These are phyloP conservation scores for Hylaeus anthracinus DNA, from an alignment of 1,140 invertebrate genomes.

Conservation along the genomic window DNA sequence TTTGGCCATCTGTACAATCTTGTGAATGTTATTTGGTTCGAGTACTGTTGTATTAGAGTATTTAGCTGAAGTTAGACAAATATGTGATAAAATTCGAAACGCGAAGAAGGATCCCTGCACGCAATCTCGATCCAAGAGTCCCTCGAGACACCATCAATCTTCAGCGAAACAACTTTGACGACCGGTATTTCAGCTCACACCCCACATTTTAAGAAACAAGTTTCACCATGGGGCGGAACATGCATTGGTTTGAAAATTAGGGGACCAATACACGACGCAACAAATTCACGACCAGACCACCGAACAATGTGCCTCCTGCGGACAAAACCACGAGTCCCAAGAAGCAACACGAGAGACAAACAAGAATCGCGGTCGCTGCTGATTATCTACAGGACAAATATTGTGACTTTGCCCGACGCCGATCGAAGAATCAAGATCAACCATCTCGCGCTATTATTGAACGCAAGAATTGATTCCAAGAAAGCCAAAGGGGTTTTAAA, in stretches of 20 bases:
- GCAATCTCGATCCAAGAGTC: not conserved
- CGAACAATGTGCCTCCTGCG: slow-evolving; percentile 43
- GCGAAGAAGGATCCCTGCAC: not conserved
- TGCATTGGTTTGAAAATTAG: slow-evolving; percentile 30
- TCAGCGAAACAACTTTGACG: slow-evolving; percentile 1
- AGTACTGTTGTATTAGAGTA: too few relatives aligned
- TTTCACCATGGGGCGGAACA: slow-evolving; percentile 8
- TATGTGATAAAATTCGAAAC: too few relatives aligned
- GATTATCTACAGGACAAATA: slow-evolving; percentile 62
- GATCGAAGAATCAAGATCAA: slow-evolving; percentile 30
- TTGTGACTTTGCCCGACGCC: slow-evolving; percentile 45
- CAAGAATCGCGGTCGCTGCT: slow-evolving; percentile 9
- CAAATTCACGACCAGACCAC: slow-evolving; percentile 47
- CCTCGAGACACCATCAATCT: slow-evolving; percentile 26
- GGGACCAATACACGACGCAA: slow-evolving; percentile 38
- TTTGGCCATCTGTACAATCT: too few relatives aligned
- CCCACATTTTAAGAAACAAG: slow-evolving; percentile 23
- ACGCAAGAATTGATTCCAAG: not conserved
- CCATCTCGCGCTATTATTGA: slow-evolving; percentile 8
- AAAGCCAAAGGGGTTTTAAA: too few relatives aligned
- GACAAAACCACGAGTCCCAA: slow-evolving; percentile 14
- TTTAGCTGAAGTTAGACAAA: not conserved
- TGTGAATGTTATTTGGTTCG: too few relatives aligned
- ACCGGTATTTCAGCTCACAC: slow-evolving; percentile 18
- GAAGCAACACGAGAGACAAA: slow-evolving; percentile 32